phyloP scores from a whole-genome alignment of 2,797 vertebrate species.

The Coranthus polyacanthus region DNA sequence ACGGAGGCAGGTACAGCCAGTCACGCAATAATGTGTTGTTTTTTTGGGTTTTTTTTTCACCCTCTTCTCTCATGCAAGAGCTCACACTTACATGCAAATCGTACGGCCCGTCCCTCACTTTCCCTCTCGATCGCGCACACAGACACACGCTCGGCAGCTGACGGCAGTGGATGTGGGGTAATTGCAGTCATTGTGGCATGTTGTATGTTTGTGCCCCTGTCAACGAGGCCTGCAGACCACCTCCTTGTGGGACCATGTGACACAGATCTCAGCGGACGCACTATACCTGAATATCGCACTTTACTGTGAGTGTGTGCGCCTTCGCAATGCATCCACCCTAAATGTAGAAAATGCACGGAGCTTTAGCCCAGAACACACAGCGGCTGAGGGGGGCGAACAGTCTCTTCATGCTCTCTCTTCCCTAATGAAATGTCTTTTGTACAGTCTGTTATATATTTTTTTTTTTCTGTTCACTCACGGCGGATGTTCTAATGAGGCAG shows the following conservation, averaged over 20 bases:
- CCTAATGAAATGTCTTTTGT: slow-evolving; percentile 76
- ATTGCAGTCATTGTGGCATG: slow-evolving; percentile 61
- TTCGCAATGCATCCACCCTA: slow-evolving; percentile 6
- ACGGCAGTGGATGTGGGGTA: slow-evolving; percentile 51
- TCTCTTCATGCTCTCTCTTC: slow-evolving; percentile 48
- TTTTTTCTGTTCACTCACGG: slow-evolving; percentile 53
- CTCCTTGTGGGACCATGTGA: slow-evolving; percentile 52
- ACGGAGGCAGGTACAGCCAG: slow-evolving; percentile 40
- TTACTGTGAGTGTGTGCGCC: neutral
- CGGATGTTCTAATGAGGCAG: slow-evolving; percentile 82
- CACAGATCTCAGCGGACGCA: slow-evolving; percentile 45
- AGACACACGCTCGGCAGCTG: slow-evolving; percentile 13
- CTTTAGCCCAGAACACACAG: slow-evolving; percentile 13
- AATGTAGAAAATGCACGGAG: neutral
- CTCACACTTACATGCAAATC: slow-evolving; percentile 49
- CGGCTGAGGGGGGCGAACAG: slow-evolving; percentile 42
- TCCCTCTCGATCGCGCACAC: slow-evolving; percentile 5
- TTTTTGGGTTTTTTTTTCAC: neutral
- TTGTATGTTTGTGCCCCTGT: slow-evolving; percentile 59
- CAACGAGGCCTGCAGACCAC: slow-evolving; percentile 42
- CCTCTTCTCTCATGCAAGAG: slow-evolving; percentile 29
- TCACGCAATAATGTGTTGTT: slow-evolving; percentile 47
- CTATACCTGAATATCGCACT: slow-evolving; percentile 35
- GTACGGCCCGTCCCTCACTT: slow-evolving; percentile 26
- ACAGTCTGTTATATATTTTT: slow-evolving; percentile 47